Conservation (phyloP, 2,113 vertebrate genomes). For the Salvelinus sp. region DNA sequence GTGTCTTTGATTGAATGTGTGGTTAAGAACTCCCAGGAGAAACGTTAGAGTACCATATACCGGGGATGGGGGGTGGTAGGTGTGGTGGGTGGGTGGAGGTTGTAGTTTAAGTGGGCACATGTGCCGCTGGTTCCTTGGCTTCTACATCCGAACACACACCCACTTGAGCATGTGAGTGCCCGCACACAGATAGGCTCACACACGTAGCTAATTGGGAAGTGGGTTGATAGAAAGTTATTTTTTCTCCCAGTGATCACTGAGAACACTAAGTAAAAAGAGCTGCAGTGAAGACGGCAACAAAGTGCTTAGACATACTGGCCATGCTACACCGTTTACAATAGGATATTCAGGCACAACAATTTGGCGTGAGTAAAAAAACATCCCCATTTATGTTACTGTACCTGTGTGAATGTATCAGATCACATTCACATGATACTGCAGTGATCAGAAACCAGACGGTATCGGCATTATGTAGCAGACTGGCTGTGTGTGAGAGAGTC, state of each 20-base stretch:
- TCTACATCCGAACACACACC: conserved; percentile 56
- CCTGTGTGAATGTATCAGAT: too few species aligned
- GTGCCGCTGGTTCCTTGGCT: conserved; percentile 40
- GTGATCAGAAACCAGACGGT: too few species aligned
- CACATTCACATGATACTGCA: neutral
- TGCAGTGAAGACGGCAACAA: neutral
- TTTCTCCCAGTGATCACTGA: neutral
- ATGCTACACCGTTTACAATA: too few species aligned
- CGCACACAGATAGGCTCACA: conserved; percentile 54
- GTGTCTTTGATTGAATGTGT: conserved; percentile 64
- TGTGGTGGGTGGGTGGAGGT: conserved; percentile 25
- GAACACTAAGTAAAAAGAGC: neutral
- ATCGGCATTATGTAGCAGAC: too few species aligned
- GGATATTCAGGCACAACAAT: too few species aligned
- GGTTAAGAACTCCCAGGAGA: conserved; percentile 64
- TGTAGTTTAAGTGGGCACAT: conserved; percentile 48
- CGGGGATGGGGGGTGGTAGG: neutral
- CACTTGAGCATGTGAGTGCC: conserved; percentile 54
- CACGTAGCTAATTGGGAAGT: conserved; percentile 48
- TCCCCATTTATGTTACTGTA: too few species aligned
- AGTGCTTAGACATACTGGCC: neutral
- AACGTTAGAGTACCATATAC: conserved; percentile 45
- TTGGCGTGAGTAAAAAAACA: too few species aligned
- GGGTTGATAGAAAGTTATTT: neutral
- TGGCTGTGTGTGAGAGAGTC: conserved; percentile 11